Evolutionary conservation across 2,113 vertebrate species (phyloP).

Genomic region (Trachemys scripta): DNA sequence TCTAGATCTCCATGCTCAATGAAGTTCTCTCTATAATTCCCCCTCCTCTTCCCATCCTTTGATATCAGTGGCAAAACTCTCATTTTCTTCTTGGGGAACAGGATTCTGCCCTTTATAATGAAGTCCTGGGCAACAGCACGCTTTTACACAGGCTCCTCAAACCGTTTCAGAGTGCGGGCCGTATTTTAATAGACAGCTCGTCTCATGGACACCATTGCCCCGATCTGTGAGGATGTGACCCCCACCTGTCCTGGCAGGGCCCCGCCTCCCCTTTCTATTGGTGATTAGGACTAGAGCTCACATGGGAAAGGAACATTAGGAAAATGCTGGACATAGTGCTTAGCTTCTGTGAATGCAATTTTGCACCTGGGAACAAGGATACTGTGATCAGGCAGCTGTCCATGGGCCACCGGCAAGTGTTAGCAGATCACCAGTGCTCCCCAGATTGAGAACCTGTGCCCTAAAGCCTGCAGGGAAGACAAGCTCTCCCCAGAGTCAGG

Average conservation of each 20-base stretch:
- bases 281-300: background rate
- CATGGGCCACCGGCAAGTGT: background rate
- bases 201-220: background rate
- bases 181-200: background rate
- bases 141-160: background rate
- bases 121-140: background rate
- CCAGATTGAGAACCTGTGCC: background rate
- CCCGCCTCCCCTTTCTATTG: background rate
- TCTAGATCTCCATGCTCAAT: background rate
- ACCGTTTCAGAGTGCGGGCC: background rate
- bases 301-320: background rate
- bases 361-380: background rate
- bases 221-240: background rate
- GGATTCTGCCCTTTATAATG: background rate
- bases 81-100: background rate
- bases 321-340: background rate
- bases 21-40: background rate
- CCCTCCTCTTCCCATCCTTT: background rate
- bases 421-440: background rate
- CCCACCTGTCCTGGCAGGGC: background rate
- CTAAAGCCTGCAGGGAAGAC: background rate
- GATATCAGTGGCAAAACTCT: background rate
- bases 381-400: background rate
- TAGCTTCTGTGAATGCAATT: background rate
- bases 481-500: background rate